Evolutionary conservation across 2,113 vertebrate species (phyloP).

Genomic region (Oncorhynchus gorbuscha): DNA sequence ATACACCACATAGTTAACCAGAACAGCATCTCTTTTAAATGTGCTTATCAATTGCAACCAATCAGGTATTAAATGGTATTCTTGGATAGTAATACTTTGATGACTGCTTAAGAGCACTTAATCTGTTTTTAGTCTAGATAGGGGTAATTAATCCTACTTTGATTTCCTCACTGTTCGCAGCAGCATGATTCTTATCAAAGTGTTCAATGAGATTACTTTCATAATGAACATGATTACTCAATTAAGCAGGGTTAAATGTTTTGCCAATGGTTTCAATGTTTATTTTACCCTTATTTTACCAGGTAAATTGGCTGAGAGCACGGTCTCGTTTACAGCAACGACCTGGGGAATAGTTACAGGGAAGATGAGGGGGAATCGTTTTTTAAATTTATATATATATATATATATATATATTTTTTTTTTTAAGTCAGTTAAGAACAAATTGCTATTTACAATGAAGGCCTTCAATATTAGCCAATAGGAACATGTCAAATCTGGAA

Average conservation of each 20-base stretch:
- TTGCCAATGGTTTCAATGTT: too few species aligned
- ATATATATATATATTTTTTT: too few species aligned
- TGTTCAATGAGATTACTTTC: conserved; percentile 64
- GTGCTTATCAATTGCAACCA: conserved; percentile 50
- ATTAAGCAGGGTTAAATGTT: conserved; percentile 32
- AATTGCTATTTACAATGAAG: too few species aligned
- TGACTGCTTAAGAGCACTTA: conserved; percentile 41
- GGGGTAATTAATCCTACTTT: conserved; percentile 54
- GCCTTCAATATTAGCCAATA: too few species aligned
- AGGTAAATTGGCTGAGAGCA: too few species aligned
- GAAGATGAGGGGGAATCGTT: too few species aligned
- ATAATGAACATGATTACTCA: conserved; percentile 61
- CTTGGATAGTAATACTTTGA: conserved; percentile 50
- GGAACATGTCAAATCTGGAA: too few species aligned
- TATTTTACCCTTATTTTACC: too few species aligned
- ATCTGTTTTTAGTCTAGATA: conserved; percentile 55
- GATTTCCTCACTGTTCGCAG: conserved; percentile 56
- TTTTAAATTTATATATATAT: too few species aligned
- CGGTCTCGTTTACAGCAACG: too few species aligned
- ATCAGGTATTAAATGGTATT: conserved; percentile 53
- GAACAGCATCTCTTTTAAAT: conserved; percentile 21
- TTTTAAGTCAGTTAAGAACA: too few species aligned
- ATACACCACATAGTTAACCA: conserved; percentile 22
- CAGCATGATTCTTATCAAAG: conserved; percentile 57
- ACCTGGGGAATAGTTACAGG: too few species aligned